Evolutionary conservation across 2,113 vertebrate species (phyloP).

Genomic region (Panthera uncia): DNA sequence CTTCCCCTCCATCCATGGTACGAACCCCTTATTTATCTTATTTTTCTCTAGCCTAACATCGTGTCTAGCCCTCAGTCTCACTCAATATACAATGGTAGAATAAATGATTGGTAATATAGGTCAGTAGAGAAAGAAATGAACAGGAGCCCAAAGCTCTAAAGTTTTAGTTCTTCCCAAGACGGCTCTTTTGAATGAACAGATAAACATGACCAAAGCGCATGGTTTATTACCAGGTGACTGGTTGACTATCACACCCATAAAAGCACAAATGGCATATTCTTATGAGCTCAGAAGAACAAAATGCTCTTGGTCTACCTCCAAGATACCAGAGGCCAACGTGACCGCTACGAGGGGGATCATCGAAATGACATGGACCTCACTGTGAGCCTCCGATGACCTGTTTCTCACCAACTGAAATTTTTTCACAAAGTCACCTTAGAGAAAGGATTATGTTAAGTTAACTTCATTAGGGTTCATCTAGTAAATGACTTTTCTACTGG

Average conservation of each 20-base stretch:
- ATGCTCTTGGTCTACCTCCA: background rate
- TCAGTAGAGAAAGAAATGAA: background rate
- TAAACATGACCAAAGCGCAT: background rate
- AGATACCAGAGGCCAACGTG: background rate
- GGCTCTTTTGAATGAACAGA: background rate
- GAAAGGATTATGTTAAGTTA: background rate
- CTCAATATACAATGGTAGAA: background rate
- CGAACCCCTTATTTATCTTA: background rate
- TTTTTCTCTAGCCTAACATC: background rate
- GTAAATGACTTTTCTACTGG: background rate
- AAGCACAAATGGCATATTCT: background rate
- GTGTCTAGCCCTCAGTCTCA: background rate
- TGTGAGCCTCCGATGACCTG: background rate
- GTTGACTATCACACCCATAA: background rate
- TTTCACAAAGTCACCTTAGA: background rate
- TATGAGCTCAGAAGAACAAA: background rate
- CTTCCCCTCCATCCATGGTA: background rate
- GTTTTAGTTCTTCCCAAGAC: background rate
- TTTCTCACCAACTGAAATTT: background rate
- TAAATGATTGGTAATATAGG: background rate
- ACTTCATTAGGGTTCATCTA: background rate
- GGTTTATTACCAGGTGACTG: background rate
- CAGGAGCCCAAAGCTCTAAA: background rate
- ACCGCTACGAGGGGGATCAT: background rate
- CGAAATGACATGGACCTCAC: background rate